phyloP scores from a whole-genome alignment of 2,113 vertebrate genomes.

The Upupa epops region DNA sequence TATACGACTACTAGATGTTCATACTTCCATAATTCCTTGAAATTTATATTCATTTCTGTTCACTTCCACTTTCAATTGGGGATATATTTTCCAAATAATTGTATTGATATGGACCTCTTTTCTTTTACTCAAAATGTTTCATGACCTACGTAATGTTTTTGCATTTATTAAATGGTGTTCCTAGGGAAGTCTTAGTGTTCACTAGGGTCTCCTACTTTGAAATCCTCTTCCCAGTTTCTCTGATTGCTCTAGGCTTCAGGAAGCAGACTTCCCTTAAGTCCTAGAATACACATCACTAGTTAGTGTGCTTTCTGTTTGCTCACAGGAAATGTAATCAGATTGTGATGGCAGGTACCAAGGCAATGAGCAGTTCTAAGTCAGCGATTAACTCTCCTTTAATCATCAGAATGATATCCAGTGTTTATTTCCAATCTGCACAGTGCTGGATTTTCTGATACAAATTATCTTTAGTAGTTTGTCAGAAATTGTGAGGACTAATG shows the following conservation, averaged over 20 bases:
- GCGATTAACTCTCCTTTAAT: not conserved
- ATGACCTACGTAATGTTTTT: not conserved
- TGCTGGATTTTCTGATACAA: not conserved
- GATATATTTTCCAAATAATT: not conserved
- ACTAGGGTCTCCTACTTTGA: not conserved
- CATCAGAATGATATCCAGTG: not conserved
- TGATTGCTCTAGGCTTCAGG: not conserved
- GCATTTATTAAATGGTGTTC: not conserved
- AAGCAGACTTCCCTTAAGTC: not conserved
- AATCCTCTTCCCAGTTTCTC: not conserved
- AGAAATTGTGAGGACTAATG: not conserved
- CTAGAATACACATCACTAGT: not conserved
- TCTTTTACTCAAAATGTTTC: not conserved
- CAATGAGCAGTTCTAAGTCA: not conserved
- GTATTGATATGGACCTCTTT: not conserved
- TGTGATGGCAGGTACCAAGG: not conserved
- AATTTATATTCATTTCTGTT: not conserved
- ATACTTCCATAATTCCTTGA: not conserved
- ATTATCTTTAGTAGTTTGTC: not conserved
- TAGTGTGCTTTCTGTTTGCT: not conserved
- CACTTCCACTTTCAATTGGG: not conserved
- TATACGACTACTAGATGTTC: not conserved
- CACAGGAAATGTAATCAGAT: slow-evolving; percentile 10
- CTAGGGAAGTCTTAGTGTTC: not conserved
- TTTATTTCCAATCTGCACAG: not conserved